phyloP scores from a whole-genome alignment of 2,113 vertebrate species.

The Felis chaus region DNA sequence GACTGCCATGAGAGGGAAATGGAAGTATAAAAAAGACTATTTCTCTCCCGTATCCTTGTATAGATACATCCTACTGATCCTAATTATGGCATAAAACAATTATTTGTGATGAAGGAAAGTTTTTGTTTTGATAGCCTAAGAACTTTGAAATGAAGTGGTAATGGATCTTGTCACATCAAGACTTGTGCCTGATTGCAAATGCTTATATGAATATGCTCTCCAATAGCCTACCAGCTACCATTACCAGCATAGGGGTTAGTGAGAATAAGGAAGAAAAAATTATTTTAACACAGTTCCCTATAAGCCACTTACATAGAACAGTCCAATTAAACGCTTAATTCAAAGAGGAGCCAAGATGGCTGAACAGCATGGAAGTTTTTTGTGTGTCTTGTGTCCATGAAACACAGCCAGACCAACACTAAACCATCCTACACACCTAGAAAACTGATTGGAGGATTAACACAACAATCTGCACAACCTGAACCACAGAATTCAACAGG shows the following conservation, averaged over 20 bases:
- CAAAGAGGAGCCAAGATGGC: no score
- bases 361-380: no score
- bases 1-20: background rate
- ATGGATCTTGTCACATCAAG: background rate
- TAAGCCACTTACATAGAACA: background rate
- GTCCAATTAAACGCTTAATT: background rate
- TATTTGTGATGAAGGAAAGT: background rate
- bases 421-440: no score
- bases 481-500: no score
- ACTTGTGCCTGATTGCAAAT: slow-evolving; percentile 31
- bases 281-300: background rate
- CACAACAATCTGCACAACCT: no score
- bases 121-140: background rate
- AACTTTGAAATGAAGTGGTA: slow-evolving; percentile 47
- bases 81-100: background rate
- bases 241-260: background rate
- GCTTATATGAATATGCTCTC: slow-evolving; percentile 34
- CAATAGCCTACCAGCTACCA: background rate
- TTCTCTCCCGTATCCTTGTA: background rate
- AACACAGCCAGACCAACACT: no score
- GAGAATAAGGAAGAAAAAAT: background rate
- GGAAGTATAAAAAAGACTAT: background rate
- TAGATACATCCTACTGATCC: background rate
- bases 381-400: no score
- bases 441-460: no score